Conservation (phyloP, 2,113 vertebrate species). For the Edolisoma coerulescens region DNA sequence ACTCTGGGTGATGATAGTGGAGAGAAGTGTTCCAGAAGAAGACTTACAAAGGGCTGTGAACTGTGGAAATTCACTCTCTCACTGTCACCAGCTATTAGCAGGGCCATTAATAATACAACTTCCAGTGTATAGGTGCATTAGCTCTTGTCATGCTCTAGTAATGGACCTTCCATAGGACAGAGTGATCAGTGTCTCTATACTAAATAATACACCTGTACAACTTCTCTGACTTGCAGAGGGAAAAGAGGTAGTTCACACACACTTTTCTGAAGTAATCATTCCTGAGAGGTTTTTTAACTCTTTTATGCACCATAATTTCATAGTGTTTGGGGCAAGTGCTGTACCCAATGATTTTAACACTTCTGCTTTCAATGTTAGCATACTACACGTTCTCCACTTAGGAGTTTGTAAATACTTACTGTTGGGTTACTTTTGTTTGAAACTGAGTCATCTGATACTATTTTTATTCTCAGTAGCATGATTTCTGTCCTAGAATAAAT, state of each 20-base stretch:
- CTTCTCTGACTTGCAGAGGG: not conserved
- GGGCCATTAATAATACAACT: conserved; percentile 46
- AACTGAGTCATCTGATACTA: not conserved
- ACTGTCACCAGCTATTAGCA: conserved; percentile 56
- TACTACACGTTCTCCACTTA: not conserved
- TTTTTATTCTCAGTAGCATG: not conserved
- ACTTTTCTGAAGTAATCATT: not conserved
- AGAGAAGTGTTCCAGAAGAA: conserved; percentile 63
- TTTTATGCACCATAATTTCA: not conserved
- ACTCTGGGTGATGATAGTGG: conserved; percentile 59
- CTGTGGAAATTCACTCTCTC: conserved; percentile 58
- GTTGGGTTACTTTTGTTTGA: not conserved
- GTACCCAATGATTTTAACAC: not conserved
- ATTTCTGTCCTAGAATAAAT: not conserved
- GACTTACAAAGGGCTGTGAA: conserved; percentile 54
- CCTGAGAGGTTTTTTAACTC: not conserved
- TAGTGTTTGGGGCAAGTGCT: not conserved
- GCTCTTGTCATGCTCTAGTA: not conserved
- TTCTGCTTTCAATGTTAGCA: not conserved
- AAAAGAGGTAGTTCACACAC: not conserved
- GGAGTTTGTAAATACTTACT: not conserved
- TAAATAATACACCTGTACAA: not conserved
- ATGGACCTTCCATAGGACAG: not conserved
- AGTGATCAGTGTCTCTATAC: not conserved
- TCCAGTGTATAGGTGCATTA: conserved; percentile 17